Evolutionary conservation across 1,140 invertebrate species (phyloP), one percentile per base, ranked within the genome.

Genomic region (Metaphire vulgaris): DNA sequence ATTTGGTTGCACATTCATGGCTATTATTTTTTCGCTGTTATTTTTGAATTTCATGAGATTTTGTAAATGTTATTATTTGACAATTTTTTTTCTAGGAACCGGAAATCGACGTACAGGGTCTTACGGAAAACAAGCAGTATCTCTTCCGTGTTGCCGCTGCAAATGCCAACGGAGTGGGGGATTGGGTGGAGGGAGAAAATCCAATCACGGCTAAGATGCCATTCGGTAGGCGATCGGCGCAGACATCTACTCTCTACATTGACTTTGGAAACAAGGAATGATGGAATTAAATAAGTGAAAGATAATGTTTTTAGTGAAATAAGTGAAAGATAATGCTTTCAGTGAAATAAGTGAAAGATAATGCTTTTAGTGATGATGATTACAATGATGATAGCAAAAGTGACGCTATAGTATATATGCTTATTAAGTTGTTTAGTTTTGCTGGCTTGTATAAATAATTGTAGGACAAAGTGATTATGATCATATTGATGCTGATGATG

Each of bases 121-220:
- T 99, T 21, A 93, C 93, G 0, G 95, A 98, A 85, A 93, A 95
- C 77, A 94, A 97, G 82, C 95, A 98, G 86, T 99, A 99, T 83
- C 88, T 96, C 80, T 99, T 99, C 89, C 89, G 97, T 78, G 91
- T 99, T 0, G 93, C 95, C 89, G 97, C 97, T 21, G 94, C 94
- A 28, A 99, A 99, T 86, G 96, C 97, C 68, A 98, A 98, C 83
- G 97, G 97, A 16, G 92, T 95, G 85, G 95, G 97, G 81, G 91
- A 93, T 74, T 92, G 95, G 16, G 87, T 99, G 16, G 92, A 95
- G 83, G 94, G 94, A 1, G 88, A 90, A 12, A 95, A 93, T 85
- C 93, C 96, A 0, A 92, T 99, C 79, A 92, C 92, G 83, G 95
- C 97, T 0, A 98, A 97, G 83, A 92, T 96, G 82, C 97, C 96